phyloP scores from a whole-genome alignment of 1,140 invertebrate genomes.

The Platyscapa corneri region DNA sequence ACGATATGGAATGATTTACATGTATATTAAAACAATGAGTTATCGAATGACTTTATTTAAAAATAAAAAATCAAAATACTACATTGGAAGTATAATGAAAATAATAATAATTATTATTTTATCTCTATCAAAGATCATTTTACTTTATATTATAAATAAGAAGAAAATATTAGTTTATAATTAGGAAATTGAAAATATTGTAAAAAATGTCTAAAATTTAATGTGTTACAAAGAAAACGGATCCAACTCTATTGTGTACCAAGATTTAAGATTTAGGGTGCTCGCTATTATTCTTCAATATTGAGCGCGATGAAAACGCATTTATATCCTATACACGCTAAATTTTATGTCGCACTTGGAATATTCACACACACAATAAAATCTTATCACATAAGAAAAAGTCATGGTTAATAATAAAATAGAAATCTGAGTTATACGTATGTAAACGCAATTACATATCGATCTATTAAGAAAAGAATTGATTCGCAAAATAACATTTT shows the following conservation, averaged over 20 bases:
- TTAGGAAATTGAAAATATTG: too few species aligned
- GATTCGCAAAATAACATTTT: neutral
- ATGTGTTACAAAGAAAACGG: neutral
- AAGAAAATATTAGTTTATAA: too few species aligned
- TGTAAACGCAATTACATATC: neutral
- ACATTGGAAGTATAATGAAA: too few species aligned
- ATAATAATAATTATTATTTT: too few species aligned
- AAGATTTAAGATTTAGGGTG: neutral
- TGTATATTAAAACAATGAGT: neutral
- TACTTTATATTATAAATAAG: neutral
- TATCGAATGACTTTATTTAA: neutral
- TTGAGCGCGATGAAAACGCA: neutral
- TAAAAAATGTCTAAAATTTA: neutral
- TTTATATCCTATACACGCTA: neutral
- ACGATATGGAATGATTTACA: neutral
- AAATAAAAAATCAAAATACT: too few species aligned
- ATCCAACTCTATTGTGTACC: neutral
- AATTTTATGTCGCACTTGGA: slow-evolving; percentile 15
- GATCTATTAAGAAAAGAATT: neutral
- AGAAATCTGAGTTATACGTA: neutral
- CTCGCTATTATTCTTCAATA: neutral
- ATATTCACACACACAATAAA: slow-evolving; percentile 21
- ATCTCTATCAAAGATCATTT: neutral
- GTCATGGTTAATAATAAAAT: slow-evolving; percentile 27
- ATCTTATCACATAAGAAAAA: slow-evolving; percentile 34